Base-by-base conservation (phyloP, 1,140 invertebrate species). In the Dreissena rostriformis region DNA sequence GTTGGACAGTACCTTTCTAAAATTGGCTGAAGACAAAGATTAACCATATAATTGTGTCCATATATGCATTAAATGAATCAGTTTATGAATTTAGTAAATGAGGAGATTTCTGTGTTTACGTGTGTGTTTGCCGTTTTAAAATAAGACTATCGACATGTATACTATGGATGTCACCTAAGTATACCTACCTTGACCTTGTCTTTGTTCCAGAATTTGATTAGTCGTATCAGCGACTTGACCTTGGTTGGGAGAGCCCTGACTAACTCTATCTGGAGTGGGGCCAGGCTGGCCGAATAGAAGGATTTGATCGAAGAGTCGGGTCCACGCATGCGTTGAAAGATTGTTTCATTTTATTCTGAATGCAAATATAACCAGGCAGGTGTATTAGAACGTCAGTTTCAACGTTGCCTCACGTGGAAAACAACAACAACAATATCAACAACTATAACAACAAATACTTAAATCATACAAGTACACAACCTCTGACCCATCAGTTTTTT, bases 141-240 rank as follows among this genome's bases (percentile, higher is more conserved):
- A 14, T 57, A 14, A 14, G 19, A 26, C 24, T 4, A 5, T 2
- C 61, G 61, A n/a, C 61, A 7, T 63, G 19, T 26, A n/a, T n/a
- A n/a, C 11, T 63, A 5, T 63, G 2, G 19, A 57, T 63, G 61
- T 63, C 61, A n/a, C 19, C 24, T 63, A n/a, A 26, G 61, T 63
- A n/a, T 11, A 63, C 61, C 24, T 63, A 68, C 67, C 29, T 28
- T 24, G 5, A 68, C 22, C 26, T 68, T 51, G 26, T 66, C 77
- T 14, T 79, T 68, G 28, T 67, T 68, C 77, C 77, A 79, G 39
- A 68, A 79, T 24, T 79, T 79, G n/a, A 79, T 65, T 26, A 79
- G 66, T n/a, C 77, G 77, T 6, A 79, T 70, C 39, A 79, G 77
- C 15, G 39, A 68, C 22, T 79, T 79, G 11, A 79, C 63, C 26